Conservation (phyloP, 2,888 invertebrate species). For the Vanessa cardui region DNA sequence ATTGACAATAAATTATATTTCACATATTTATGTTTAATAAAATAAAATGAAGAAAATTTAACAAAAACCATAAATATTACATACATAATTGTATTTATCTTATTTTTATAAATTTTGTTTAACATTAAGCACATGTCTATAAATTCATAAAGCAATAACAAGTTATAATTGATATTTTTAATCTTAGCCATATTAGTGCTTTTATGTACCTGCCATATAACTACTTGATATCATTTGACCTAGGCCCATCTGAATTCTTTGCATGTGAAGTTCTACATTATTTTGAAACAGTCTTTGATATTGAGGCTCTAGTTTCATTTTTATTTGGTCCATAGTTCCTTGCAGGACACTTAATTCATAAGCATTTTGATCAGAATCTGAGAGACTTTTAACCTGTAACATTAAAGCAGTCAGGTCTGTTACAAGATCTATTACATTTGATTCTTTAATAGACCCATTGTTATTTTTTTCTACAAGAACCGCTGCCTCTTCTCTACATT, state of each 20-base stretch:
- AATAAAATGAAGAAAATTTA: constrained; percentile 18
- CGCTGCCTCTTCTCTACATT: constrained; percentile 92
- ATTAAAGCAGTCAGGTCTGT: constrained; percentile 94
- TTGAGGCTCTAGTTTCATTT: constrained; percentile 87
- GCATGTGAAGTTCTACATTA: constrained; percentile 95
- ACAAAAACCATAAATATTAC: constrained; percentile 28
- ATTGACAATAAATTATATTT: constrained; percentile 3
- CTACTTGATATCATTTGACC: constrained; percentile 67
- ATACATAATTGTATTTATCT: constrained; percentile 27
- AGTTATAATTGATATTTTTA: constrained; percentile 39
- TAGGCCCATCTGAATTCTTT: constrained; percentile 91
- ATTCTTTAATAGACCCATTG: constrained; percentile 83
- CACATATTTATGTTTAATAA: constrained; percentile 1
- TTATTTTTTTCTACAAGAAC: constrained; percentile 90
- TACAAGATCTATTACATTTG: constrained; percentile 89
- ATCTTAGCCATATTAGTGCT: constrained; percentile 16
- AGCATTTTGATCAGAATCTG: constrained; percentile 92
- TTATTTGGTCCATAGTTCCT: constrained; percentile 95
- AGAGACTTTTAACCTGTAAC: constrained; percentile 91
- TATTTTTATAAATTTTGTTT: constrained; percentile 28
- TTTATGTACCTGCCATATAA: constrained; percentile 56
- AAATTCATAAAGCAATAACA: constrained; percentile 41
- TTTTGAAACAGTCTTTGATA: constrained; percentile 92
- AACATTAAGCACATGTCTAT: constrained; percentile 35
- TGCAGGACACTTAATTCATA: constrained; percentile 95